These are phyloP conservation scores for Solea solea DNA, from an alignment of 2,113 vertebrate species.

Conservation along the genomic window DNA sequence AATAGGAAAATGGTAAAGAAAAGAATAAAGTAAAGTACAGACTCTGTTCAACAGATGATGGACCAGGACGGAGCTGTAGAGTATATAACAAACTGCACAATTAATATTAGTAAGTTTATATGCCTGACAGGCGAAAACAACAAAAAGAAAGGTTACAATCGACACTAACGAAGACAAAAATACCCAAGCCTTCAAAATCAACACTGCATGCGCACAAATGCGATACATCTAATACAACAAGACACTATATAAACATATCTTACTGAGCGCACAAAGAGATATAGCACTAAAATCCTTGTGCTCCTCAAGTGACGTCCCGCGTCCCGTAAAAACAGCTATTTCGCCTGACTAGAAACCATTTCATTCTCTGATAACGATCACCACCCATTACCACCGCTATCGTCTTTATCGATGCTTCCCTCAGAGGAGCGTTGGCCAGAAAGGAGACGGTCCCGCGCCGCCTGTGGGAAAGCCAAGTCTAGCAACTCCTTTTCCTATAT, in stretches of 20 bases:
- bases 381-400: neutral
- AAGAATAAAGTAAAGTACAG: too few relatives aligned
- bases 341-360: slow-evolving; percentile 33
- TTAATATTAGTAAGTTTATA: neutral
- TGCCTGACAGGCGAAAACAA: neutral
- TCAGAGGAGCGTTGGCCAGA: neutral
- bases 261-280: neutral
- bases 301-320: slow-evolving; percentile 12
- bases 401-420: slow-evolving; percentile 16
- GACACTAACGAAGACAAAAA: too few relatives aligned
- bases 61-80: too few relatives aligned
- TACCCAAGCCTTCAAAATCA: neutral
- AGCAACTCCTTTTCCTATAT: slow-evolving; percentile 1
- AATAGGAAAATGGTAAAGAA: too few relatives aligned
- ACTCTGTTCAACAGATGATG: too few relatives aligned
- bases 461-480: neutral
- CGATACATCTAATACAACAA: neutral
- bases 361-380: slow-evolving; percentile 39
- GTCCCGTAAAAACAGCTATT: slow-evolving; percentile 27
- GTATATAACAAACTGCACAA: neutral
- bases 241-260: neutral
- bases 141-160: neutral
- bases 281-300: slow-evolving; percentile 4
- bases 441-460: neutral
- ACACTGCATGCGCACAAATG: neutral